Conservation (phyloP, 2,888 invertebrate genomes). For the Oeneis ivallda region DNA sequence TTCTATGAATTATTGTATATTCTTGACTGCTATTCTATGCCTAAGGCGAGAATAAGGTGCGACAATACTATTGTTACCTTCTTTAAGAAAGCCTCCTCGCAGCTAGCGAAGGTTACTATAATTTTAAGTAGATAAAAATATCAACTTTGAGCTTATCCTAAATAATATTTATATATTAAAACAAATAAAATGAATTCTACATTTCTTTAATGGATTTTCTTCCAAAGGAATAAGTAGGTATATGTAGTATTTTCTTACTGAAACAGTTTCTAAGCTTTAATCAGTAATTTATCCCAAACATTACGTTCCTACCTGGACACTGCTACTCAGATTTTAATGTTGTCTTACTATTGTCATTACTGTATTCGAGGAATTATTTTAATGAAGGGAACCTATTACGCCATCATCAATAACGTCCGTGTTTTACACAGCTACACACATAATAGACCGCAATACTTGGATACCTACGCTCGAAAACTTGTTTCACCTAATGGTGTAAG, state of each 20-base stretch:
- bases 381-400: slow-evolving; percentile 31
- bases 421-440: background rate
- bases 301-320: background rate
- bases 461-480: background rate
- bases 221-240: too few species aligned
- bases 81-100: slow-evolving; percentile 38
- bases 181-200: background rate
- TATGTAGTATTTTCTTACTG: slow-evolving; percentile 5
- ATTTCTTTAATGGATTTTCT: background rate
- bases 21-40: slow-evolving; percentile 55
- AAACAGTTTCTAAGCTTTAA: slow-evolving; percentile 28
- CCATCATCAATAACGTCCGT: slow-evolving; percentile 10
- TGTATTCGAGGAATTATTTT: slow-evolving; percentile 16
- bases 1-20: slow-evolving; percentile 47
- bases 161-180: slow-evolving; percentile 16
- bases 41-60: slow-evolving; percentile 56
- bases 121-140: slow-evolving; percentile 22
- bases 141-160: slow-evolving; percentile 32
- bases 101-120: slow-evolving; percentile 33
- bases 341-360: slow-evolving; percentile 16
- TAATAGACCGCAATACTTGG: too few species aligned
- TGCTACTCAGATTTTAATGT: background rate
- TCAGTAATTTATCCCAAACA: slow-evolving; percentile 16
- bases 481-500: slow-evolving; percentile 25
- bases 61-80: slow-evolving; percentile 64